phyloP scores from a whole-genome alignment of 2,888 invertebrate species.

The Brachylomia viminalis region DNA sequence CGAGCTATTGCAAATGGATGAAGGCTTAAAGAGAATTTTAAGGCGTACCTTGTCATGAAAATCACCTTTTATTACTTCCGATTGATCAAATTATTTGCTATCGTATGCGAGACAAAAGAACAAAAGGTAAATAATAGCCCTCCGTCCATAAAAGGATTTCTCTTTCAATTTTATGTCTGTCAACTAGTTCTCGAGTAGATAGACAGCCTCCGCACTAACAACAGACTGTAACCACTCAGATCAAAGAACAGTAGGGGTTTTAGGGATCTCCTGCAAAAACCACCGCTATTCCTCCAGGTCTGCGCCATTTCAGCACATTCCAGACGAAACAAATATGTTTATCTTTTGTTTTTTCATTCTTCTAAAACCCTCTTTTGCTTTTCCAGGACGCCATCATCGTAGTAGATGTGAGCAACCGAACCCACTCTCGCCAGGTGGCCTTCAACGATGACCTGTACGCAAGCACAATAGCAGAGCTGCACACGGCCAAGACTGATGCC shows the following conservation, averaged over 20 bases:
- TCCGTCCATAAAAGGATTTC: too few relatives aligned
- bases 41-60: too few relatives aligned
- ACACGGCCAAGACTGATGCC: conserved; percentile 76
- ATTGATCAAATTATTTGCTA: too few relatives aligned
- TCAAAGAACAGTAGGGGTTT: too few relatives aligned
- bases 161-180: too few relatives aligned
- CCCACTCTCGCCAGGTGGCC: neutral
- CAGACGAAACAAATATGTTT: neutral
- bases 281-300: neutral
- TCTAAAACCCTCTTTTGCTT: neutral
- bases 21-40: neutral
- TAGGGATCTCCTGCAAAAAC: neutral
- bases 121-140: too few relatives aligned
- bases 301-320: neutral
- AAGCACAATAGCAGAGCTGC: conserved; percentile 66
- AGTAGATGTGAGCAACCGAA: conserved; percentile 68
- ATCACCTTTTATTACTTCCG: too few relatives aligned
- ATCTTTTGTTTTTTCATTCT: neutral
- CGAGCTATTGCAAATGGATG: neutral
- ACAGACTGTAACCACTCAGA: too few relatives aligned
- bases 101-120: too few relatives aligned
- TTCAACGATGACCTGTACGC: conserved; percentile 20
- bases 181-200: too few relatives aligned
- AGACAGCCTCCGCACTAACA: too few relatives aligned
- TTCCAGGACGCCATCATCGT: conserved; percentile 70